A percentile compares a stretch with the other conserved stretches of the same genome.
Evolutionary conservation across 1,140 invertebrate species (phyloP).

Genomic region (Drosophila punjabiensis): DNA sequence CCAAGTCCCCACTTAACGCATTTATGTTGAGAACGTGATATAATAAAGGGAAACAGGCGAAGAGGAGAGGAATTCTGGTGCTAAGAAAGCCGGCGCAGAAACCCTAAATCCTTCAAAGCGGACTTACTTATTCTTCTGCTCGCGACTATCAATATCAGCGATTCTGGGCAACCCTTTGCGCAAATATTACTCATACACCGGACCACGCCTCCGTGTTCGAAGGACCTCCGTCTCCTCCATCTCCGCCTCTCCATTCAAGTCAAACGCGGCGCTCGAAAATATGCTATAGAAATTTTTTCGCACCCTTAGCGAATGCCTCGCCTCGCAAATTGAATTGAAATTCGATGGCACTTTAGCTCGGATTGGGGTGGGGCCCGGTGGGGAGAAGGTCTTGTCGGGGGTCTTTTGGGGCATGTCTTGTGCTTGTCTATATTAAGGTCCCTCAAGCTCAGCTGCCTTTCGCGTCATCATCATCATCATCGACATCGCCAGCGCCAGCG

Average conservation of each 20-base stretch:
- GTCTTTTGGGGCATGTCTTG: conserved; percentile 53
- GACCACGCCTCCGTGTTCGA: conserved; percentile 33
- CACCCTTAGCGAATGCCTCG: conserved; percentile 67
- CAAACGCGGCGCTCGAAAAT: conserved; percentile 62
- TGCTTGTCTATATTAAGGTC: conserved; percentile 79
- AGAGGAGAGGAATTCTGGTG: conserved; percentile 42
- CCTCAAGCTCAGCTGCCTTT: conserved; percentile 57
- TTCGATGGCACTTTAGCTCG: conserved; percentile 78
- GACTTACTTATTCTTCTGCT: conserved; percentile 47
- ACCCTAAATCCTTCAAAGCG: conserved; percentile 60
- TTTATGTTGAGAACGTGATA: conserved; percentile 82
- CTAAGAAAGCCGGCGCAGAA: conserved; percentile 19
- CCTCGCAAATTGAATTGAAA: conserved; percentile 83
- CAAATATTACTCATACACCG: conserved; percentile 75
- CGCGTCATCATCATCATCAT: conserved; percentile 43
- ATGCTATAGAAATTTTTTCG: conserved; percentile 76
- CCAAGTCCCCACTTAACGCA: conserved; percentile 76
- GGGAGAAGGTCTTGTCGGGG: conserved; percentile 28
- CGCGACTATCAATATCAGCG: conserved; percentile 76
- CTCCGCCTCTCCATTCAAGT: conserved; percentile 42
- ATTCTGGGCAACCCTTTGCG: conserved; percentile 68
- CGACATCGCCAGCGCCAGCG: conserved; percentile 42
- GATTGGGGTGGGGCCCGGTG: conserved; percentile 33
- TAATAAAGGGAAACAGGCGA: conserved; percentile 69
- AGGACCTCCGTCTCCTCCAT: background rate